Percentiles rank a stretch among this genome's conserved stretches.
Evolutionary conservation across 2,113 vertebrate genomes (phyloP).

Genomic region (Numenius arquata): DNA sequence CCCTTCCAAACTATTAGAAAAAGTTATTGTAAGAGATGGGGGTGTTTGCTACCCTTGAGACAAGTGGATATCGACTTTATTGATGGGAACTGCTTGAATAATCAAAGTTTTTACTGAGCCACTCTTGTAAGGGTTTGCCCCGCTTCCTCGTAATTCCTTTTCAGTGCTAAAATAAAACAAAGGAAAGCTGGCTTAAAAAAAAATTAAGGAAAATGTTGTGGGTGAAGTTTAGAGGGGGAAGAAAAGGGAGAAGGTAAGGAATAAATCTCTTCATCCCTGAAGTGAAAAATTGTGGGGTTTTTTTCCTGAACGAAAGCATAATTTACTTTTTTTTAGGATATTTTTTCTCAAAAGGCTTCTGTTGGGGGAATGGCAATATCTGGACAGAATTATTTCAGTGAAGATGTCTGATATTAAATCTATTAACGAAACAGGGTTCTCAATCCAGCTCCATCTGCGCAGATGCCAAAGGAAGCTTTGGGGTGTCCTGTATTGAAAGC

Average conservation of each 20-base stretch:
- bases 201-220: neutral
- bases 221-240: too few species aligned
- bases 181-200: neutral
- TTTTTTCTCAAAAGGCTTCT: neutral
- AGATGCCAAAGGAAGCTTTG: neutral
- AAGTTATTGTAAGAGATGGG: neutral
- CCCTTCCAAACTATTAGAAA: neutral
- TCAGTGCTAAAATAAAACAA: neutral
- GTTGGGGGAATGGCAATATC: neutral
- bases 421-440: neutral
- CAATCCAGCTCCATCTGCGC: neutral
- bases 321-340: neutral
- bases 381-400: neutral
- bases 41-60: neutral
- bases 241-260: neutral
- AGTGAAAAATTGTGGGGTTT: neutral
- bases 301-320: neutral
- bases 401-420: neutral
- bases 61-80: rapidly evolving
- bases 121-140: neutral
- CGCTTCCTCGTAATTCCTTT: neutral
- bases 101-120: neutral
- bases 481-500: neutral
- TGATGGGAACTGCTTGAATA: neutral
- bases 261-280: rapidly evolving